These are phyloP conservation scores for Aporophyla nigra DNA, from an alignment of 2,888 invertebrate species.

Conservation along the genomic window DNA sequence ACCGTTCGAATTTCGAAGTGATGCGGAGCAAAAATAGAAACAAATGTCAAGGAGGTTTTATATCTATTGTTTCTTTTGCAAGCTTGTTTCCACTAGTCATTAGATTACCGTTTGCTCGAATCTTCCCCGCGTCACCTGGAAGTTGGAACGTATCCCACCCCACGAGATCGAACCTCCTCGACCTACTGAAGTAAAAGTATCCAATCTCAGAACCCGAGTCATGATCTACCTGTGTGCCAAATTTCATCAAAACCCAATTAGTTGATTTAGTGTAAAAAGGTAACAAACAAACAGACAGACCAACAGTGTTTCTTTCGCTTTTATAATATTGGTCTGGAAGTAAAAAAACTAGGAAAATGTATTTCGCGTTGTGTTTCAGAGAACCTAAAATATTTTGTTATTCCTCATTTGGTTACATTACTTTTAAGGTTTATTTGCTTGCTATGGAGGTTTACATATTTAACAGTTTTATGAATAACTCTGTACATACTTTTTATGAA, in stretches of 20 bases:
- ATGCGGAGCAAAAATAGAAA: too few relatives aligned
- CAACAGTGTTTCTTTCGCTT: too few relatives aligned
- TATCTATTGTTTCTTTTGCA: not conserved
- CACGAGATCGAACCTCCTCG: too few relatives aligned
- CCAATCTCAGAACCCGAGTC: not conserved
- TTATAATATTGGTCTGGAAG: too few relatives aligned
- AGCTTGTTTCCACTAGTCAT: not conserved
- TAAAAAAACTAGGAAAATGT: too few relatives aligned
- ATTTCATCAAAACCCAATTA: not conserved
- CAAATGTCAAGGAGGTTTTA: too few relatives aligned
- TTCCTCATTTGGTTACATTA: not conserved
- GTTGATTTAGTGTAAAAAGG: not conserved
- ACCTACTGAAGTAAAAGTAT: not conserved
- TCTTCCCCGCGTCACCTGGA: not conserved
- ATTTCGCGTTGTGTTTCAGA: not conserved
- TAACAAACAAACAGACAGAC: not conserved
- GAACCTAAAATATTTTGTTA: not conserved
- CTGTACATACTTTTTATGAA: constrained; percentile 28
- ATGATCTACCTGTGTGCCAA: not conserved
- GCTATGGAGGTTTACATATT: constrained; percentile 8
- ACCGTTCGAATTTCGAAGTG: not conserved
- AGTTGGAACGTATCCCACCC: too few relatives aligned
- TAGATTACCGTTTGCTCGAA: too few relatives aligned
- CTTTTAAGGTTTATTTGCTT: constrained; percentile 3
- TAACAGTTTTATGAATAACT: not conserved